Percentiles rank a stretch among this genome's conserved stretches.
phyloP scores from a whole-genome alignment of 2,888 invertebrate species.

The Carpatolechia fugitivella region DNA sequence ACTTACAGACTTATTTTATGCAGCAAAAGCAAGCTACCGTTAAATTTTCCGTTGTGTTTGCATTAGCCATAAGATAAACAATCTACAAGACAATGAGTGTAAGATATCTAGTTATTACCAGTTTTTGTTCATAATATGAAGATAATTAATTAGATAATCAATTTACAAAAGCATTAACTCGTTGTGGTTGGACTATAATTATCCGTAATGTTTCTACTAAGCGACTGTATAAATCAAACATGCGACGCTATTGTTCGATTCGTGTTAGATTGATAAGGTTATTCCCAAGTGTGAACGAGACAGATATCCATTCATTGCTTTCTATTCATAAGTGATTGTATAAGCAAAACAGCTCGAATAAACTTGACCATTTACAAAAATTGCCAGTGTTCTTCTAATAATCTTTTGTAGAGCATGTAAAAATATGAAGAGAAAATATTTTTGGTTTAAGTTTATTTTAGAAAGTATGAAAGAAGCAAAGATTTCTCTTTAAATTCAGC shows the following conservation, averaged over 20 bases:
- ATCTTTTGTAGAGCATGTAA: neutral
- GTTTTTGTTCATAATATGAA: neutral
- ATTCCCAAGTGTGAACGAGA: slow-evolving; percentile 76
- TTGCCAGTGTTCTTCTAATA: neutral
- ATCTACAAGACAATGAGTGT: neutral
- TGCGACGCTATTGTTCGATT: slow-evolving; percentile 79
- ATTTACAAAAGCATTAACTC: slow-evolving; percentile 54
- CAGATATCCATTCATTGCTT: slow-evolving; percentile 68
- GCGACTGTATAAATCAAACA: slow-evolving; percentile 79
- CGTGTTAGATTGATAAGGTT: slow-evolving; percentile 78
- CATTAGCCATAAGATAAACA: neutral
- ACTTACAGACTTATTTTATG: too few relatives aligned
- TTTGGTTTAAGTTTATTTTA: slow-evolving; percentile 22
- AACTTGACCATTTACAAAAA: slow-evolving; percentile 5
- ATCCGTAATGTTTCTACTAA: slow-evolving; percentile 78
- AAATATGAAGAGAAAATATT: neutral
- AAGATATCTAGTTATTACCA: slow-evolving; percentile 1
- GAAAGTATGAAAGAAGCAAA: neutral
- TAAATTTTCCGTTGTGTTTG: neutral
- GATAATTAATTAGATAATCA: slow-evolving; percentile 17
- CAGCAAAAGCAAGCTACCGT: neutral
- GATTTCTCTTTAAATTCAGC: slow-evolving; percentile 25
- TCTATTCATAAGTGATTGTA: slow-evolving; percentile 68
- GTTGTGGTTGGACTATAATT: slow-evolving; percentile 65
- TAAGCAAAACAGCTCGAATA: slow-evolving; percentile 36